phyloP scores from a whole-genome alignment of 2,113 vertebrate species.

The Pipra filicauda region DNA sequence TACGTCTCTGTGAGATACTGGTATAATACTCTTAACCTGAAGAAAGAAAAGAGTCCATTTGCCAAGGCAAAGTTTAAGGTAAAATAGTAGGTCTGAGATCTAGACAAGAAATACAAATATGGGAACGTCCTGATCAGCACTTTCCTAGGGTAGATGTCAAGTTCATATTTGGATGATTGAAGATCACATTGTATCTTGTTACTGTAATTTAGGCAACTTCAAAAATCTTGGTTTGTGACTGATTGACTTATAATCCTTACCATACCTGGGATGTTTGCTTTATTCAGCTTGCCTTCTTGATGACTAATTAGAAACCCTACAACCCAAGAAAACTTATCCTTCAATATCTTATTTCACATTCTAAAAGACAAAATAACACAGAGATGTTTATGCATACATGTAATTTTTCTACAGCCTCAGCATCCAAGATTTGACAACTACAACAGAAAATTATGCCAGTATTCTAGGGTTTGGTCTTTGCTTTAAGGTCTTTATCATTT shows the following conservation, averaged over 20 bases:
- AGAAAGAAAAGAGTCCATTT: background rate
- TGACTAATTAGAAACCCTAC: background rate
- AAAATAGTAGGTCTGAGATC: background rate
- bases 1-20: background rate
- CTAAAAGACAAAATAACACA: background rate
- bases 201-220: background rate
- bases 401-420: background rate
- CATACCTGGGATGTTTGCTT: accelerated
- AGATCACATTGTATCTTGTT: background rate
- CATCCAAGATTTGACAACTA: background rate
- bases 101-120: background rate
- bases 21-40: background rate
- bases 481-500: background rate
- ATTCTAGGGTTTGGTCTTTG: background rate
- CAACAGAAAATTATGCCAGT: background rate
- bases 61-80: background rate
- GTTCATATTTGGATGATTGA: background rate
- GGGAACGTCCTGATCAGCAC: background rate
- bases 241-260: background rate
- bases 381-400: background rate
- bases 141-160: background rate
- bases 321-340: background rate
- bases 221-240: background rate
- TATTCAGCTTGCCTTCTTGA: background rate
- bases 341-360: background rate